Evolutionary conservation across 2,888 invertebrate species (phyloP).

Genomic region (Lutraria lutraria): DNA sequence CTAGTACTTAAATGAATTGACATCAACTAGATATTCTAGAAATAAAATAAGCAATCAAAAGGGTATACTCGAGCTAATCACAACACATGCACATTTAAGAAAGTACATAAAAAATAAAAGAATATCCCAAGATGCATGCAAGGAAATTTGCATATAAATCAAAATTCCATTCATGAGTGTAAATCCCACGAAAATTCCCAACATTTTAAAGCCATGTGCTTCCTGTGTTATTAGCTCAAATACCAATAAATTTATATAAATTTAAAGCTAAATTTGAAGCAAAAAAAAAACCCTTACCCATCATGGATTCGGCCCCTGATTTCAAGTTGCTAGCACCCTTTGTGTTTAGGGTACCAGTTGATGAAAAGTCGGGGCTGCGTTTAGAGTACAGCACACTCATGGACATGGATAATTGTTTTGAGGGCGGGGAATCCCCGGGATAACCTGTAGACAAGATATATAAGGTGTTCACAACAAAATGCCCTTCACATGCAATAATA

Average conservation of each 20-base stretch:
- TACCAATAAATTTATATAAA: neutral
- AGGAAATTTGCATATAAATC: neutral
- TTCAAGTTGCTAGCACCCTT: constrained; percentile 63
- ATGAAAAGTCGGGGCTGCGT: constrained; percentile 80
- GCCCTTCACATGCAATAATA: constrained; percentile 66
- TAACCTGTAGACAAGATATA: constrained; percentile 63
- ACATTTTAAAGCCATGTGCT: neutral
- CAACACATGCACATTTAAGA: neutral
- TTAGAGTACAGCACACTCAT: constrained; percentile 82
- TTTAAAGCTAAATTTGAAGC: constrained; percentile 5
- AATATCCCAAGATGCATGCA: neutral
- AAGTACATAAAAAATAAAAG: neutral
- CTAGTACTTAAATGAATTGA: neutral
- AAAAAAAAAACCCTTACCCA: constrained; percentile 78
- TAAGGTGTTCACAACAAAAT: constrained; percentile 44
- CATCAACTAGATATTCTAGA: neutral
- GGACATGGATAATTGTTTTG: constrained; percentile 82
- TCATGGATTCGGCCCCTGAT: constrained; percentile 79
- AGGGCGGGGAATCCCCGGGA: constrained; percentile 76
- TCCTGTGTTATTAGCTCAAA: neutral
- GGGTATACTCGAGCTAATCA: neutral
- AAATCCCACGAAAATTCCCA: neutral
- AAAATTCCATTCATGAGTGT: neutral
- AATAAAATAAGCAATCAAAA: neutral
- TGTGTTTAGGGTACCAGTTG: constrained; percentile 76